Evolutionary conservation across 2,113 vertebrate species (phyloP), one percentile per base, ranked within the genome.

Genomic region (Laticauda colubrina): DNA sequence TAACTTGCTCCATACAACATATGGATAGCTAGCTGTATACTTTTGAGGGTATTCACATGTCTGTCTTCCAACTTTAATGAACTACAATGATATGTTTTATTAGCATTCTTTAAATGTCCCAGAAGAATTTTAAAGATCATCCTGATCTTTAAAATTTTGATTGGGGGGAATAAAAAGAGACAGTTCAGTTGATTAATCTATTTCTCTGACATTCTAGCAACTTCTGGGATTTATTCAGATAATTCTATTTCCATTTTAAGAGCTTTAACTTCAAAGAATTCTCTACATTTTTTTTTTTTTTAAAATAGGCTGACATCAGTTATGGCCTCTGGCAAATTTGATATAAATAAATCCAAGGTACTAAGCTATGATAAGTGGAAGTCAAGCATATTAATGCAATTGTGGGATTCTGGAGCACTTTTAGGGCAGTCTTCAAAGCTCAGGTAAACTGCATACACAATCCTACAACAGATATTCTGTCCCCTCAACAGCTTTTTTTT

Each of bases 21-120:
- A 75, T 0, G 69, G 2, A 20, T 75, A 15, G 18, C 5, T 75
- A 18, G 7, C 5, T 85, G 15, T 0, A 39, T 43, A 24, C 81
- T 95, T 94, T 87, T 93, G 87, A 92, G 0, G 0, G 88, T 93
- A 93, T 56, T 8, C 8, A 88, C 69, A 87, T 10, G 4, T 87
- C 24, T 64, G 9, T 20, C 23, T 55, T 87, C 92, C 93, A 89
- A 90, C 91, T 95, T 91, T 95, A 93, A 96, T 90, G 90, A 93
- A 86, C 43, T 95, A 93, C 0, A 94, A 85, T 93, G 87, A 92
- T 87, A 94, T 94, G 11, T 51, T 48, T 75, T 91, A 87, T 95
- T 93, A 92, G 54, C 9, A 48, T 57, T 61, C 14, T 34, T 21
- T 94, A 61, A 92, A 0, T 20, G 5, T 94, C 39, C 20, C 85